Evolutionary conservation across 2,888 invertebrate species (phyloP), one percentile per base, ranked within the genome.

Genomic region (Drosophila neonasuta): DNA sequence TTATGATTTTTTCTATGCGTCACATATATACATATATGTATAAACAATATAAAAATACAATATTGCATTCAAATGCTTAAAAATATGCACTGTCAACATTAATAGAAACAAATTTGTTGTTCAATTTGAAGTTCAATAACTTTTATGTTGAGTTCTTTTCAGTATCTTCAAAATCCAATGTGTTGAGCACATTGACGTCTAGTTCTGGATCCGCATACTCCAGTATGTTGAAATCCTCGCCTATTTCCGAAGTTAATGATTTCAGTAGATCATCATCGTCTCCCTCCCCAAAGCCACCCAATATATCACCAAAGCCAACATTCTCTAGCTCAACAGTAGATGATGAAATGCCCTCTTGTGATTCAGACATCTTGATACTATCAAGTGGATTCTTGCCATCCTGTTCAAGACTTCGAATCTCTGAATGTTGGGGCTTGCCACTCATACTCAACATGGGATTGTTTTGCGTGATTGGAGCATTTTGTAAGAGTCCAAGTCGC

Each of bases 181-280:
- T 95, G 89, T 97, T 97, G 58, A 98, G 93, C 77, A 97, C 96
- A 88, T 96, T 97, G 68, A 95, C 94, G 77, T 97, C 97, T 56
- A 97, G 92, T 91, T 97, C 97, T 0, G 98, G 97, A 92, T 98
- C 98, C 0, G 97, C 98, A 90, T 98, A 98, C 90, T 97, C 97
- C 72, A 98, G 91, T 86, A 98, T 97, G 90, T 98, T 98, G 91
- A 98, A 98, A 92, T 97, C 97, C 68, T 96, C 95, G 5, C 97
- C 97, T 93, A 97, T 96, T 91, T 96, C 96, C n/a, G 95, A 96
- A 86, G 92, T 92, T 42, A 93, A 88, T 1, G 93, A 93, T 75
- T 93, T 93, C 29, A 97, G 92, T 44, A 97, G 92, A 86, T 97
- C 97, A 87, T 97, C 97, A 87, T 97, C 97, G 86, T 97, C 97